Conservation (phyloP, 2,113 vertebrate genomes). For the Epinephelus moara region DNA sequence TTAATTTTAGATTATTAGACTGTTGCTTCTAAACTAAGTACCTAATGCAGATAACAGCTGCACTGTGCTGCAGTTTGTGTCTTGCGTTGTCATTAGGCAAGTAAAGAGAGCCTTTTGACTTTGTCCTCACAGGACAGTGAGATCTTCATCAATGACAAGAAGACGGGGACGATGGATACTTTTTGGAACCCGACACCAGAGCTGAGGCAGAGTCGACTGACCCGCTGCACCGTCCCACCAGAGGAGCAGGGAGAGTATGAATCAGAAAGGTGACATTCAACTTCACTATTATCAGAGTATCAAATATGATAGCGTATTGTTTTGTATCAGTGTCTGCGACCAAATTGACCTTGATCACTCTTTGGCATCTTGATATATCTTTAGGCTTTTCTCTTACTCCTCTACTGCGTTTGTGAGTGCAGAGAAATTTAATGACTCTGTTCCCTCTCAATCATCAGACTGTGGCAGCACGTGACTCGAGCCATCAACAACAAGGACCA, state of each 20-base stretch:
- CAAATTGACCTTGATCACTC: too few species aligned
- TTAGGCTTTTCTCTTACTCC: too few species aligned
- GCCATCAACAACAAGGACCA: conserved; percentile 99
- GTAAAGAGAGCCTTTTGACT: background rate
- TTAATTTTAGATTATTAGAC: too few species aligned
- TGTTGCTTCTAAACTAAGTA: too few species aligned
- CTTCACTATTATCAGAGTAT: background rate
- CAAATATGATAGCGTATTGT: background rate
- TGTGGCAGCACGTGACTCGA: conserved; percentile 97
- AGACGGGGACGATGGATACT: conserved; percentile 90
- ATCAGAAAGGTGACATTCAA: conserved; percentile 89
- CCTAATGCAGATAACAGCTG: background rate
- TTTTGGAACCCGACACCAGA: conserved; percentile 97
- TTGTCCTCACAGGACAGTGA: conserved; percentile 91
- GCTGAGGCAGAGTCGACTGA: conserved; percentile 91
- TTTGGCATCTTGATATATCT: too few species aligned
- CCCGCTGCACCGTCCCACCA: conserved; percentile 91
- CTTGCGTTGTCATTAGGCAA: background rate
- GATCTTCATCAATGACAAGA: conserved; percentile 96
- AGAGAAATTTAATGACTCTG: too few species aligned
- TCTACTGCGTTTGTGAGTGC: background rate
- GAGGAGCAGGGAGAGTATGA: conserved; percentile 96
- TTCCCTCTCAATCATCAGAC: conserved; percentile 77
- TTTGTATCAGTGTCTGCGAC: too few species aligned
- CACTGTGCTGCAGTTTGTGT: background rate